Conservation (phyloP, 2,797 vertebrate genomes). For the Sparus aurata region DNA sequence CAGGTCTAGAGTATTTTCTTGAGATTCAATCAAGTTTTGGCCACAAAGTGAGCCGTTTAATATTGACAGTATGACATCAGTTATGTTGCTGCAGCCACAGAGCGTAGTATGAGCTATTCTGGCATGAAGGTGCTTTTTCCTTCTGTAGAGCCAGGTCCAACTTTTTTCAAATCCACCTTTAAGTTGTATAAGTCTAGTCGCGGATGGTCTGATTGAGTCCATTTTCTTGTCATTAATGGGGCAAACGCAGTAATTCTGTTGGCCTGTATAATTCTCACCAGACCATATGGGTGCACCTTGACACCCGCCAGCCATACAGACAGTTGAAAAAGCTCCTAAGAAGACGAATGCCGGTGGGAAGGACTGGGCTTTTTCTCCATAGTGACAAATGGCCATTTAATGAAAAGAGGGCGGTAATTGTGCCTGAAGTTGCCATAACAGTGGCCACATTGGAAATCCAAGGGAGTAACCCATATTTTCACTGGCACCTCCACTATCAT, state of each 20-base stretch:
- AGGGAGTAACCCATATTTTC: slow-evolving; percentile 56
- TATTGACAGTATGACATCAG: slow-evolving; percentile 41
- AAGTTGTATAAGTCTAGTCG: slow-evolving; percentile 14
- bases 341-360: slow-evolving; percentile 12
- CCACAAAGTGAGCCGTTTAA: not conserved
- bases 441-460: slow-evolving; percentile 64
- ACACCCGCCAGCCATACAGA: slow-evolving; percentile 23
- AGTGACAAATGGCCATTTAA: slow-evolving; percentile 64
- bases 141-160: slow-evolving; percentile 17
- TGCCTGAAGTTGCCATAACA: slow-evolving; percentile 59
- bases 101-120: slow-evolving; percentile 30
- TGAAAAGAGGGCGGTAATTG: slow-evolving; percentile 49
- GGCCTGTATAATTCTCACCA: slow-evolving; percentile 32
- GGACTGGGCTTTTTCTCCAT: slow-evolving; percentile 9
- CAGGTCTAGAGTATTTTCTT: not conserved
- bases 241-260: slow-evolving; percentile 16
- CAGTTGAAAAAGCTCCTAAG: slow-evolving; percentile 6
- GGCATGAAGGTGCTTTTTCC: slow-evolving; percentile 49
- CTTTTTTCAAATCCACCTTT: slow-evolving; percentile 43
- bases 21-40: slow-evolving; percentile 19
- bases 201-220: slow-evolving; percentile 40
- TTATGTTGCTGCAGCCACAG: slow-evolving; percentile 5
- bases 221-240: slow-evolving; percentile 55
- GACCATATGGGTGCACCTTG: slow-evolving; percentile 29
- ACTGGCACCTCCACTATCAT: slow-evolving; percentile 60